Conservation (phyloP, 2,797 vertebrate genomes). For the Lagorchestes hirsutus region DNA sequence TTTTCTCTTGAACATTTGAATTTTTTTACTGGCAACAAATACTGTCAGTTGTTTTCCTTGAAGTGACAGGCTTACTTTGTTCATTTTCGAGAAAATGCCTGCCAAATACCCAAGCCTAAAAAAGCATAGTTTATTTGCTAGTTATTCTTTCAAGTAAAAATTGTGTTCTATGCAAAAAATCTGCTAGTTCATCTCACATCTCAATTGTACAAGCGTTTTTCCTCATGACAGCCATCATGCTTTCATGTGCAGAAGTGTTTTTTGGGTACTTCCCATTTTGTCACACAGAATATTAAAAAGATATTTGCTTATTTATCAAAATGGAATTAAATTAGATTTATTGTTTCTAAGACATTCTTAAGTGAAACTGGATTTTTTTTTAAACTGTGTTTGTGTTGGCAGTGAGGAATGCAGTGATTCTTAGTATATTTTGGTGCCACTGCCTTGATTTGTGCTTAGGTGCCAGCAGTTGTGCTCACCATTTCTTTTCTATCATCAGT, state of each 20-base stretch:
- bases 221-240: neutral
- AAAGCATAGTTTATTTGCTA: neutral
- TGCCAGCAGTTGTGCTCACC: neutral
- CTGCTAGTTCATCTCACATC: neutral
- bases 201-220: neutral
- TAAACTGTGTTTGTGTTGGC: neutral
- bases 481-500: neutral
- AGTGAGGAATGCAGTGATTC: neutral
- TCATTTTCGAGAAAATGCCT: neutral
- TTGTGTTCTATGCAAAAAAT: neutral
- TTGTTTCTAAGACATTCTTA: neutral
- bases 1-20: neutral
- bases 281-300: neutral
- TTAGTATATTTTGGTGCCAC: neutral
- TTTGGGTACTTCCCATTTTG: neutral
- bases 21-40: neutral
- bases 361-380: neutral
- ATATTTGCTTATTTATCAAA: neutral
- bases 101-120: neutral
- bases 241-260: neutral
- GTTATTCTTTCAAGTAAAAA: neutral
- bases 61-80: neutral
- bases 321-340: neutral
- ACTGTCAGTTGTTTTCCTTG: slow-evolving; percentile 3
- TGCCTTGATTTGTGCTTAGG: neutral